phyloP scores from a whole-genome alignment of 2,113 vertebrate species.

The Entomyzon cyanotis region DNA sequence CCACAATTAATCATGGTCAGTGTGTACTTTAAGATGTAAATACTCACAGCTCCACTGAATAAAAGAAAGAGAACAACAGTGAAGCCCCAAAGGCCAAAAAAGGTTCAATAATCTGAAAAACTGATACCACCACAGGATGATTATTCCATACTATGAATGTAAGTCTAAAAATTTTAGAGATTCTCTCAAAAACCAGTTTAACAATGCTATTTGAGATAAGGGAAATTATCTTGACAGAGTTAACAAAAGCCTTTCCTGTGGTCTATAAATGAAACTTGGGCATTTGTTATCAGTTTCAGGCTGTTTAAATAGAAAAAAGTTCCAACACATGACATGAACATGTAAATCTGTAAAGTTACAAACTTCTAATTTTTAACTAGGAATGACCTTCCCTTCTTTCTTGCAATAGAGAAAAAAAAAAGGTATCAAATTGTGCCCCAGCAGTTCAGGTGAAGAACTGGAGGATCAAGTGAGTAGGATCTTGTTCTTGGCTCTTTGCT shows the following conservation, averaged over 20 bases:
- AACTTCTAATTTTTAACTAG: neutral
- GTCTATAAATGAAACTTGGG: neutral
- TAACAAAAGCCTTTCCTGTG: neutral
- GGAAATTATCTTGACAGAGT: neutral
- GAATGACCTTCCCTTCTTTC: neutral
- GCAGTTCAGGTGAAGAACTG: neutral
- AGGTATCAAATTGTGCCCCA: neutral
- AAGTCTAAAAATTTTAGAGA: neutral
- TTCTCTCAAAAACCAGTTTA: neutral
- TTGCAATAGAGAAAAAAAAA: neutral
- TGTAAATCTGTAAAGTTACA: neutral
- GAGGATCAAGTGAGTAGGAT: neutral
- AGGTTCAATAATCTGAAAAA: neutral
- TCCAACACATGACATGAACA: neutral
- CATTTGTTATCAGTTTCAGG: neutral
- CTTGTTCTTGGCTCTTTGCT: neutral
- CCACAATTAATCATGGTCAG: neutral
- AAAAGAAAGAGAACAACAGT: neutral
- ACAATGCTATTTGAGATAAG: neutral
- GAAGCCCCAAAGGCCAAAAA: neutral
- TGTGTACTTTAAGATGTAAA: neutral
- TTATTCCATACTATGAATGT: neutral
- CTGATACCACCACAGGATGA: neutral
- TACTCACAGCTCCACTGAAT: neutral
- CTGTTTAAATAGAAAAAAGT: neutral